A percentile compares a stretch with the other conserved stretches of the same genome.
phyloP scores from a whole-genome alignment of 2,113 vertebrate species.

The Mesocricetus auratus region DNA sequence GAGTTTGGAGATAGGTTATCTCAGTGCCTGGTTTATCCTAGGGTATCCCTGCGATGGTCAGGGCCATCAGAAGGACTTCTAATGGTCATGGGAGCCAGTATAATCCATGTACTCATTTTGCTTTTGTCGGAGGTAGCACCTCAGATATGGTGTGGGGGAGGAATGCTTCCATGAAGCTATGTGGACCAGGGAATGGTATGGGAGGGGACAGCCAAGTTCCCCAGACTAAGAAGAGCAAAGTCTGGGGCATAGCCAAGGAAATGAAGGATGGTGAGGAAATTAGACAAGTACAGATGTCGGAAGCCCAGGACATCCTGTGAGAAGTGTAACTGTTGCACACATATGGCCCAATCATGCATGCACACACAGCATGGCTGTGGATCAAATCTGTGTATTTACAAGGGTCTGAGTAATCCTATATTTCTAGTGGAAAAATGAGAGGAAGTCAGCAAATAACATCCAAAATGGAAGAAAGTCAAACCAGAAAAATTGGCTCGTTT shows the following conservation, averaged over 20 bases:
- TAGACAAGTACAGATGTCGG: background rate
- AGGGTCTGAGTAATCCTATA: background rate
- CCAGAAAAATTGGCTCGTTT: background rate
- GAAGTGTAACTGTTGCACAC: background rate
- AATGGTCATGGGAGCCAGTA: background rate
- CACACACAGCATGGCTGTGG: background rate
- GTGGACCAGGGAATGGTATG: background rate
- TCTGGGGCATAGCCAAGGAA: background rate
- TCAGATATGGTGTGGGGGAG: background rate
- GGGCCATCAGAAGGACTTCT: background rate
- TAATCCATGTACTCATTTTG: background rate
- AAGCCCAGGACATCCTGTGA: background rate
- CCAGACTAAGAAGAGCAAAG: background rate
- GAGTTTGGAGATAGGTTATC: background rate
- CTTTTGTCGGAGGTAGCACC: background rate
- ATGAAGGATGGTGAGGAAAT: background rate
- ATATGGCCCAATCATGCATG: fast-evolving
- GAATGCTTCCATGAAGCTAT: background rate
- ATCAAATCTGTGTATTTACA: background rate
- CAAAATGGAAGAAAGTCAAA: constrained; percentile 1
- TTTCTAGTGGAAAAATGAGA: background rate
- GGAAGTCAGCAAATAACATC: background rate
- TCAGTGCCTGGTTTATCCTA: background rate
- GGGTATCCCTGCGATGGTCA: no score
- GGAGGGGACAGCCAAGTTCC: background rate